Percentiles rank a stretch among this genome's conserved stretches.
Conservation (phyloP, 2,888 invertebrate genomes). For the Habroteleia sp. region DNA sequence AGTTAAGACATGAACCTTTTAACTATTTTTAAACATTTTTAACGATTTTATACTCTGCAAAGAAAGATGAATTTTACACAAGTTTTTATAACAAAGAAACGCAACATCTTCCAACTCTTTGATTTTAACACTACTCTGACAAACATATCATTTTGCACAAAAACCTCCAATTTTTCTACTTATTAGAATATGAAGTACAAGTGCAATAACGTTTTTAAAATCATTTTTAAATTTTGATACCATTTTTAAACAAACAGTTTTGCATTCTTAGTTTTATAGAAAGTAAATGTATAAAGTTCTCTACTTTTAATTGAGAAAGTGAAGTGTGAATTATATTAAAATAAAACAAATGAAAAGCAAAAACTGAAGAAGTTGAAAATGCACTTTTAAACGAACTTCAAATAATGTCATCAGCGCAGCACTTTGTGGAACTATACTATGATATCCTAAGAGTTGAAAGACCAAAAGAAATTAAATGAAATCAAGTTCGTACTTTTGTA, state of each 20-base stretch:
- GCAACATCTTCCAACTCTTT: conserved; percentile 15
- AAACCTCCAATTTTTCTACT: conserved; percentile 19
- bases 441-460: conserved; percentile 12
- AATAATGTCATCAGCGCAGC: conserved; percentile 22
- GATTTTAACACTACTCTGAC: conserved; percentile 11
- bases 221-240: conserved; percentile 44
- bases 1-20: too few relatives aligned
- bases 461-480: not conserved
- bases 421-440: conserved; percentile 30
- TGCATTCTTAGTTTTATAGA: conserved; percentile 15
- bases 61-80: conserved; percentile 9
- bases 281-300: not conserved
- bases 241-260: conserved; percentile 23
- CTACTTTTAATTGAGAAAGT: conserved; percentile 18
- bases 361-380: conserved; percentile 56
- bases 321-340: too few relatives aligned
- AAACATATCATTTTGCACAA: conserved; percentile 56
- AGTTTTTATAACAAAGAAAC: conserved; percentile 3
- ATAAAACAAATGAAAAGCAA: not conserved
- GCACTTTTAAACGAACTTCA: conserved; percentile 37
- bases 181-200: conserved; percentile 5
- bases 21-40: conserved; percentile 2
- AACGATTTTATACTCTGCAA: conserved; percentile 6
- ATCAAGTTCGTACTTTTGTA: conserved; percentile 36
- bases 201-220: conserved; percentile 24